Evolutionary conservation across 2,888 invertebrate species (phyloP), one percentile per base, ranked within the genome.

Genomic region (Nymphalis polychloros): DNA sequence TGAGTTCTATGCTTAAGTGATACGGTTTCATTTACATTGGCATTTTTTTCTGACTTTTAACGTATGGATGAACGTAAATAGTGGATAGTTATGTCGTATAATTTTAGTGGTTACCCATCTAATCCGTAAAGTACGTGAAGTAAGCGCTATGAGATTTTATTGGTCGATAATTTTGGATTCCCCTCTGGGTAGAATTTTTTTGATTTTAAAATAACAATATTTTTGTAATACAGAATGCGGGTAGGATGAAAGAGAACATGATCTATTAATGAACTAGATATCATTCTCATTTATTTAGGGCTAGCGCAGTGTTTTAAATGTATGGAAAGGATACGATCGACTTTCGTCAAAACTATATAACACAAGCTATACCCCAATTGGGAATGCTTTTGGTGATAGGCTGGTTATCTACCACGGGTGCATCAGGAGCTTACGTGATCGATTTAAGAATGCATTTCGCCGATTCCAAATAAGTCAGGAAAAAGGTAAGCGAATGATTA

Each of bases 61-160:
- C 23, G 62, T 69, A 63, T 66, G 63, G 60, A 64, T 59, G 59
- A 67, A 70, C 69, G 69, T 75, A 77, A 77, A 75, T 73, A 72
- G 70, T 75, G 77, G 80, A 84, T 86, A 82, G 84, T 81, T 79
- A 75, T 81, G 79, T 85, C 84, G 79, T 84, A 85, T 87, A 86
- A 84, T 76, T 87, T 88, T 84, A 85, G 83, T 82, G 78, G 84
- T 82, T 84, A 82, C 80, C 77, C 78, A 73, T 73, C 81, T 87
- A 86, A 87, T 86, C 86, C 84, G 78, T 76, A 77, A 81, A 78
- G 81, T 81, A 81, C 78, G 68, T 79, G 75, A 78, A 76, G 79
- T 77, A 71, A 73, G 72, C 72, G 66, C 69, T 72, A 72, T 74
- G 73, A 75, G 76, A 72, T 79, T 81, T 80, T 81, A 79, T 78